These are phyloP conservation scores for Anthophora plumipes DNA, from an alignment of 2,888 invertebrate genomes.

Conservation along the genomic window DNA sequence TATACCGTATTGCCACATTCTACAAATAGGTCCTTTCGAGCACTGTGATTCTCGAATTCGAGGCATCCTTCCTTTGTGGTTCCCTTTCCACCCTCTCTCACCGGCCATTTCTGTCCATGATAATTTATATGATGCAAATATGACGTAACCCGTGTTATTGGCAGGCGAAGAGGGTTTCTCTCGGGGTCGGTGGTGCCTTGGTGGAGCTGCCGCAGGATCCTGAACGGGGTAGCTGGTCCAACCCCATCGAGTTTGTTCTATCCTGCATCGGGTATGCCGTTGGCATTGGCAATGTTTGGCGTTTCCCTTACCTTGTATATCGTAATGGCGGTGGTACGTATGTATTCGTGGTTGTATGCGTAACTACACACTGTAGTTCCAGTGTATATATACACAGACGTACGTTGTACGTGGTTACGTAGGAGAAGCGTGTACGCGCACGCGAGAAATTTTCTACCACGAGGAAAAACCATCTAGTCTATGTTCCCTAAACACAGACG, in stretches of 20 bases:
- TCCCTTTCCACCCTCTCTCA: not conserved
- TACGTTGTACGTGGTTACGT: not conserved
- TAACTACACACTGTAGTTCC: not conserved
- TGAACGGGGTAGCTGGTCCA: conserved; percentile 87
- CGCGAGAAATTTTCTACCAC: not conserved
- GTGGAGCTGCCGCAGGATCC: conserved; percentile 73
- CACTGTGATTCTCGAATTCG: not conserved
- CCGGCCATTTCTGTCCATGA: conserved; percentile 5
- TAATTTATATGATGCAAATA: conserved; percentile 69
- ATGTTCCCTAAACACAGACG: conserved; percentile 46
- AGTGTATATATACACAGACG: not conserved
- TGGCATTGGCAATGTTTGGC: conserved; percentile 92
- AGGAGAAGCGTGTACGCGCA: not conserved
- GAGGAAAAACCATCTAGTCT: conserved; percentile 35
- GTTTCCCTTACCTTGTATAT: conserved; percentile 92
- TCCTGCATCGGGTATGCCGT: conserved; percentile 92
- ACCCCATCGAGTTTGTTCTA: conserved; percentile 90
- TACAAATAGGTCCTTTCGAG: not conserved
- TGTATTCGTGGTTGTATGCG: conserved; percentile 35
- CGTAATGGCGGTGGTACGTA: conserved; percentile 91
- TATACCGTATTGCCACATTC: not conserved
- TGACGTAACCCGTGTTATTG: conserved; percentile 70
- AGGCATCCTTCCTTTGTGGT: conserved; percentile 29
- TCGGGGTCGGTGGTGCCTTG: conserved; percentile 77
- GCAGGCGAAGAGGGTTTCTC: conserved; percentile 78